Base-by-base conservation (phyloP, 2,888 invertebrate genomes). In the Rhorus exstirpatorius region DNA sequence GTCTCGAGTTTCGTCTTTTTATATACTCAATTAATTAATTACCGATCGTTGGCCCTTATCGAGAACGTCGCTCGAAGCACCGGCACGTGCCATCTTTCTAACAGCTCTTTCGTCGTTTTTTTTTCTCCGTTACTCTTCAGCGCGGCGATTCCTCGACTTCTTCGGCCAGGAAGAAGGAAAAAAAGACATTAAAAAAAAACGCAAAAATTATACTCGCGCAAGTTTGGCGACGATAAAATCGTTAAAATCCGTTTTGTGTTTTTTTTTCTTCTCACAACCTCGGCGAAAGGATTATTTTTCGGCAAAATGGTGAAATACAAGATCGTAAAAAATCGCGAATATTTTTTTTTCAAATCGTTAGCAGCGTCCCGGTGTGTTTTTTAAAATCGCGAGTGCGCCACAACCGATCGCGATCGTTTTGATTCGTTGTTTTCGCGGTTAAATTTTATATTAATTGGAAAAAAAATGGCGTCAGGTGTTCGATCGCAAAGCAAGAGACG, bases 21-120 rank as follows among this genome's bases (percentile, higher is more conserved):
- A n/a, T n/a, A n/a, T 61, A 51, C 68, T 61, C 77, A 26, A 77
- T 77, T 77, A 51, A 77, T 68, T 68, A 77, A 77, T 77, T 61
- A 41, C 49, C 77, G 60, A 77, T 61, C 77, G 68, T 68, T 41
- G 46, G 0, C 58, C 26, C 38, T 68, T 70, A 70, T 77, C 68
- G 68, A 60, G 60, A 10, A 26, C 26, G 4, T 12, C n/a, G 19
- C 14, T 3, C 10, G 12, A 1, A 1, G 17, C 4, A 14, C 7
- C 35, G 67, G 24, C 67, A 67, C 76, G 67, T 49, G 67, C 58
- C 67, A 68, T 58, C 46, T 58, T 31, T 60, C 26, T 49, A 31
- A 31, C 31, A 2, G 2, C 31, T 31, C 31, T n/a, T n/a, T n/a
- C n/a, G n/a, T n/a, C n/a, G n/a, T 31, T 31, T 31, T 31, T 31